These are phyloP conservation scores for Lepidostoma basale DNA, from an alignment of 1,140 invertebrate genomes.

Conservation along the genomic window DNA sequence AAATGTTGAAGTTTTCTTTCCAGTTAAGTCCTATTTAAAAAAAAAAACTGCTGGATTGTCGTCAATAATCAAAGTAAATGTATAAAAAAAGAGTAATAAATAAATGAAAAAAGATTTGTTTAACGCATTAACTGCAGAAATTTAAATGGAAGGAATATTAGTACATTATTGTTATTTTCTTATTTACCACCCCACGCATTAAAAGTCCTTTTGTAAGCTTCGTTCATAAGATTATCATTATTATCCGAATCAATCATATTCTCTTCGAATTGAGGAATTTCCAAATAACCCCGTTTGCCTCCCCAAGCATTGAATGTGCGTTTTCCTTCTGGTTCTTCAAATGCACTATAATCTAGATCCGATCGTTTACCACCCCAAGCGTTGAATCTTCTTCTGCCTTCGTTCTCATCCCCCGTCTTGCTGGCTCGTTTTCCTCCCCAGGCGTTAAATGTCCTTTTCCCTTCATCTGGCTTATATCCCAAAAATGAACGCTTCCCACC, in stretches of 20 bases:
- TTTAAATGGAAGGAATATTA: too few relatives aligned
- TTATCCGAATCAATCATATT: neutral
- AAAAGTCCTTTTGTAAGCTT: slow-evolving; percentile 5
- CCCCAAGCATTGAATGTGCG: slow-evolving; percentile 34
- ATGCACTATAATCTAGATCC: neutral
- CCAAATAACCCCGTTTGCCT: slow-evolving; percentile 22
- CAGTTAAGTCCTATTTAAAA: too few relatives aligned
- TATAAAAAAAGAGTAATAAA: too few relatives aligned
- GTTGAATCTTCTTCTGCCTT: neutral
- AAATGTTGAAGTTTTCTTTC: too few relatives aligned
- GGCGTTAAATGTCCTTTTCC: slow-evolving; percentile 4
- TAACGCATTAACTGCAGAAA: too few relatives aligned
- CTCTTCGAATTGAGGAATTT: neutral
- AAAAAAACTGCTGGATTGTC: too few relatives aligned
- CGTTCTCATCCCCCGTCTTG: neutral
- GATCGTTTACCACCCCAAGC: slow-evolving; percentile 2
- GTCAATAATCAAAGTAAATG: too few relatives aligned
- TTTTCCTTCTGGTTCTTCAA: neutral
- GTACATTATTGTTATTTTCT: neutral
- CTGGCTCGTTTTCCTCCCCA: slow-evolving; percentile 8
- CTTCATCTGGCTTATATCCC: neutral
- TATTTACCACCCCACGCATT: slow-evolving; percentile 13
- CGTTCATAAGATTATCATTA: neutral
- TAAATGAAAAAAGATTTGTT: too few relatives aligned
- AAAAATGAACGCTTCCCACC: slow-evolving; percentile 34